phyloP scores from a whole-genome alignment of 1,140 invertebrate genomes.

The Tetranychus urticae region DNA sequence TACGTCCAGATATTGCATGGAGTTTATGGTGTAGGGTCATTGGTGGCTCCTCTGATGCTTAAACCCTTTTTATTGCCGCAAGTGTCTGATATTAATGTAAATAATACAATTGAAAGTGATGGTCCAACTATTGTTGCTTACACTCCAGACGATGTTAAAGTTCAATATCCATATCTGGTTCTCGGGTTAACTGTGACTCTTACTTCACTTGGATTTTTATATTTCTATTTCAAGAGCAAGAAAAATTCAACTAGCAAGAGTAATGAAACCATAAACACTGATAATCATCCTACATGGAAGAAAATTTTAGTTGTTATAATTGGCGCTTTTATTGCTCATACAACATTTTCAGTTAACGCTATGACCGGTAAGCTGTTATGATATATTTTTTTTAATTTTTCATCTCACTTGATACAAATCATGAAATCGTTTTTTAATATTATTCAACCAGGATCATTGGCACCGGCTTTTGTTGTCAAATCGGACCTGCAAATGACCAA shows the following conservation, averaged over 20 bases:
- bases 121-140: not conserved
- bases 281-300: not conserved
- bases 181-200: not conserved
- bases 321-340: not conserved
- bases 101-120: not conserved
- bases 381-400: too few species aligned
- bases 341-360: not conserved
- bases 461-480: not conserved
- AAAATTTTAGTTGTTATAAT: not conserved
- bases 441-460: not conserved
- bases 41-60: not conserved
- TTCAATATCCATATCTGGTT: not conserved
- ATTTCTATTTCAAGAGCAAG: not conserved
- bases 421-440: not conserved
- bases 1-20: not conserved
- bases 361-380: too few species aligned
- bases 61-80: not conserved
- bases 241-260: not conserved
- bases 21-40: not conserved
- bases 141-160: too few species aligned
- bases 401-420: not conserved
- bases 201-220: not conserved
- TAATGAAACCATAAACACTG: not conserved
- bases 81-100: not conserved
- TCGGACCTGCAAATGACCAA: not conserved